A percentile compares a stretch with the other conserved stretches of the same genome.
Evolutionary conservation across 1,140 invertebrate genomes (phyloP).

Genomic region (Brachionus angularis): DNA sequence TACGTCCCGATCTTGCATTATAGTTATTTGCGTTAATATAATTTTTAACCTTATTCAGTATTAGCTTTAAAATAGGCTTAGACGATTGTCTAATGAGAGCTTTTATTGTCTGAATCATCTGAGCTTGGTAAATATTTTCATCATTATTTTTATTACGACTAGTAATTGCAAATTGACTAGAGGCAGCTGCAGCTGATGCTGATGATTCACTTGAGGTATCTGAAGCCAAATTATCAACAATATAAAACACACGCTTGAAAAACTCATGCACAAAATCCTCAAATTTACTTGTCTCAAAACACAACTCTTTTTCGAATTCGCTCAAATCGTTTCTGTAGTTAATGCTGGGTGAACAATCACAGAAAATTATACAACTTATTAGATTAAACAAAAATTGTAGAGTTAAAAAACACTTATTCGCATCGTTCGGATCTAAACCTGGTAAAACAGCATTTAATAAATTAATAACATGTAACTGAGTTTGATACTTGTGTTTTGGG

Average conservation of each 20-base stretch:
- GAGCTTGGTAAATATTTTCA: constrained; percentile 41
- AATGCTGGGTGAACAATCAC: constrained; percentile 74
- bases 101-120: constrained; percentile 32
- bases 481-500: constrained; percentile 65
- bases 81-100: constrained; percentile 29
- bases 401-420: constrained; percentile 71
- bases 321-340: constrained; percentile 67
- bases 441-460: constrained; percentile 73
- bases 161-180: neutral
- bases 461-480: constrained; percentile 73
- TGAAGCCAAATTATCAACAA: constrained; percentile 11
- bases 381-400: constrained; percentile 74
- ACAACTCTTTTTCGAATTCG: constrained; percentile 71
- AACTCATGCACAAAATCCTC: constrained; percentile 84
- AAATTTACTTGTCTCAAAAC: constrained; percentile 73
- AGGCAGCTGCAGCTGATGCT: constrained; percentile 28
- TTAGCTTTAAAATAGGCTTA: constrained; percentile 1
- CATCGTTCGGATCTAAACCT: constrained; percentile 84
- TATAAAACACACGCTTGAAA: constrained; percentile 55
- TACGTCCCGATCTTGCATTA: constrained; percentile 29
- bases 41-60: constrained; percentile 17
- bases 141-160: constrained; percentile 20
- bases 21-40: constrained; percentile 33
- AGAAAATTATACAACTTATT: constrained; percentile 70
- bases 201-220: constrained; percentile 17